These are phyloP conservation scores for Monoplex corrugatus DNA, from an alignment of 2,888 invertebrate species.

Conservation along the genomic window DNA sequence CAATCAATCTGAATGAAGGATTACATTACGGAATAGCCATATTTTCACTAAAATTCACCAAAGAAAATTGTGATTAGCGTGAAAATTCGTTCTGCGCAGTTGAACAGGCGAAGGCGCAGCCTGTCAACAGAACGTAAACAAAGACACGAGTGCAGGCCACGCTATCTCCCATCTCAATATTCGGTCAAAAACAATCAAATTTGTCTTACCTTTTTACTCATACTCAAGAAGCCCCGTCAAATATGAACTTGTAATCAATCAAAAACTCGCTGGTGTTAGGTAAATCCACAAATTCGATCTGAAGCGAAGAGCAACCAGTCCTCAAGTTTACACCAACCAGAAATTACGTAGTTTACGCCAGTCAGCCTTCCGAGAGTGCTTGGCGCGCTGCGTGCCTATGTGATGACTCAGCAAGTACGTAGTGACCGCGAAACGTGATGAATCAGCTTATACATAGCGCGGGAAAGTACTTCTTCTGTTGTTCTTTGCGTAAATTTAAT, in stretches of 20 bases:
- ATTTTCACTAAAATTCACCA: no score
- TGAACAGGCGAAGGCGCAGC: constrained; percentile 46
- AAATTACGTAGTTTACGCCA: constrained; percentile 64
- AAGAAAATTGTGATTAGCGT: not conserved
- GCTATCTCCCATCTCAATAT: constrained; percentile 6
- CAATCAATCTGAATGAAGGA: no score
- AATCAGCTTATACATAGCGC: constrained; percentile 45
- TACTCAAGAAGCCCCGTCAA: constrained; percentile 52
- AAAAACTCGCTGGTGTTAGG: constrained; percentile 3
- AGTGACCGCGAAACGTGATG: constrained; percentile 58
- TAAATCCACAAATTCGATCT: constrained; percentile 42
- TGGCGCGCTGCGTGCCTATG: constrained; percentile 62
- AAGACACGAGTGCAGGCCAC: constrained; percentile 66
- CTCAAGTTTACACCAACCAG: constrained; percentile 61
- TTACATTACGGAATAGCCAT: no score
- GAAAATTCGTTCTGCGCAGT: constrained; percentile 46
- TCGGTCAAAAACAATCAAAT: not conserved
- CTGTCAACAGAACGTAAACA: constrained; percentile 75
- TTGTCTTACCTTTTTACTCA: constrained; percentile 61
- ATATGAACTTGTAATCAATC: constrained; percentile 18
- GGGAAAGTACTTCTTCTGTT: constrained; percentile 27
- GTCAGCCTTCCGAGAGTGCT: constrained; percentile 57
- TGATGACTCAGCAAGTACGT: constrained; percentile 67
- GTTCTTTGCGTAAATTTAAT: not conserved
- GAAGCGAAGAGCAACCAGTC: constrained; percentile 51